Base-by-base conservation (phyloP, 2,113 vertebrate species). In the Lampris incognitus region DNA sequence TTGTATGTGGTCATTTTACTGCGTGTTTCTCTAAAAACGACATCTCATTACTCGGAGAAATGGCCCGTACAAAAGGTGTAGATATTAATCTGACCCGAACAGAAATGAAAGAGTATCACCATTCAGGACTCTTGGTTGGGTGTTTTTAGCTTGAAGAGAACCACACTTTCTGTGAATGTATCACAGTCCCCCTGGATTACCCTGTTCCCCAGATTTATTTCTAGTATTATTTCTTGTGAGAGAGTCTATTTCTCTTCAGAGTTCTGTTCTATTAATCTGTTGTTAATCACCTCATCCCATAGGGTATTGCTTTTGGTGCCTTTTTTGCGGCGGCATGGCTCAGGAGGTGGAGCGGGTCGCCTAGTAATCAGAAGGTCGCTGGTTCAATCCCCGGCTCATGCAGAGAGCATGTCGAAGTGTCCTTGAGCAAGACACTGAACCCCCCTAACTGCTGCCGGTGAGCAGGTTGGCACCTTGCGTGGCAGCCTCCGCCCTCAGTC, bases 1-100 rank as follows among this genome's bases (percentile, higher is more conserved):
- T 69, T 42, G 52, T 51, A 42, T 57, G 66, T 67, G 60, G 24
- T 24, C 24, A 24, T 24, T 81, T 84, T 69, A 68, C 66, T 73
- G n/a, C 5, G 50, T 44, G 37, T 72, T 69, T 81, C 66, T 48
- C 66, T 80, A 55, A 37, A 72, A 76, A 69, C 55, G 13, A 6
- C 44, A 41, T 42, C 66, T 49, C 9, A 57, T 66, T 66, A 56
- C 58, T 49, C 46, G 41, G 10, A 72, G 13, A 67, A 82, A 66
- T n/a, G 7, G 44, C n/a, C 41, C 38, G 24, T 46, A 55, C 9
- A 65, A 48, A 58, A 41, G 65, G 70, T 48, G 0, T 44, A 62
- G 65, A 9, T 5, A 52, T 49, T 41, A 54, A 54, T 41, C 13
- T 9, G 3, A 7, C 69, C 7, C 11, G 5, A 59, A 69, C 37